Base-by-base conservation (phyloP, 2,113 vertebrate genomes). In the Dromaius novaehollandiae region DNA sequence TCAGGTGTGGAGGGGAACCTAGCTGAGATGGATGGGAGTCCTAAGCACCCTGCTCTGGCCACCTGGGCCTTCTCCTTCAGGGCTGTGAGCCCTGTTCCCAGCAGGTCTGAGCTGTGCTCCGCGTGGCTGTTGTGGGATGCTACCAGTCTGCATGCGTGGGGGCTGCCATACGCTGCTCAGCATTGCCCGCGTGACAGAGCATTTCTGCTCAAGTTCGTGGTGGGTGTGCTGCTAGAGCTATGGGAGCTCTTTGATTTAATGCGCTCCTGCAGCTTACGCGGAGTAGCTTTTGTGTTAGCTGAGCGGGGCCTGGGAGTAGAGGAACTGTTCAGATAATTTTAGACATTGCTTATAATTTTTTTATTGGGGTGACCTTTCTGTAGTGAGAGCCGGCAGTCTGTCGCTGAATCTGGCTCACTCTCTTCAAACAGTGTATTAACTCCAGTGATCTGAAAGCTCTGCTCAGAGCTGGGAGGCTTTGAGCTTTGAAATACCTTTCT, bases 271-370 rank as follows among this genome's bases (percentile, higher is more conserved):
- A 78, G 89, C 77, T 97, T 93, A 73, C 0, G 9, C 77, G 71
- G n/a, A 80, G 65, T 30, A 48, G 86, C 84, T 96, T 91, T 91
- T 96, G 95, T 95, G 96, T 95, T 87, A 87, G 91, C 87, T 84
- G 69, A 87, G 51, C 2, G 0, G 36, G 32, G 61, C 84, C 50
- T 4, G 5, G 40, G 53, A 92, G 69, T 44, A 56, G 42, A 82
- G 87, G 70, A 96, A 70, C 78, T 65, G 93, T 87, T 89, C 66
- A 73, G 89, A 94, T 94, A 96, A 96, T 95, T 96, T 96, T 94
- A 97, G 89, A 89, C 21, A 21, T 82, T 73, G 70, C 89, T 97
- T 15, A 79, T 93, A 51, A 87, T 87, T 84, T 86, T 85, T 96
- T 82, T 88, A 85, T 89, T 86, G 84, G 83, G 60, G 78, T 96